These are phyloP conservation scores for Druceiella hillmani DNA, from an alignment of 2,888 invertebrate species.

Conservation along the genomic window DNA sequence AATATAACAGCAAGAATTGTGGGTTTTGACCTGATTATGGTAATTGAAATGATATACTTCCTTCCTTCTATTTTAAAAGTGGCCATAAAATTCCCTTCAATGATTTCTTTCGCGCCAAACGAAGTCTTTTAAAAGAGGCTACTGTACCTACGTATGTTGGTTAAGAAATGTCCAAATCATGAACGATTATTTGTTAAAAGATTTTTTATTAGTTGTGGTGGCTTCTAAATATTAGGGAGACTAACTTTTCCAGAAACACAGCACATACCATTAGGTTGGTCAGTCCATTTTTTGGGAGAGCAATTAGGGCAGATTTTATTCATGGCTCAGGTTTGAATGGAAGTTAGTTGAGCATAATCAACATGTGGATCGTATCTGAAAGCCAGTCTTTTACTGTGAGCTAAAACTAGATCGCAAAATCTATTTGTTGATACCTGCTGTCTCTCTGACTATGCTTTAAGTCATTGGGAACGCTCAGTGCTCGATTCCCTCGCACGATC, in stretches of 20 bases:
- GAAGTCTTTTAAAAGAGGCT: too few relatives aligned
- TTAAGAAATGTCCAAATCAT: constrained; percentile 2
- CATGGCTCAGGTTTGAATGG: constrained; percentile 23
- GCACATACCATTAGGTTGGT: background rate
- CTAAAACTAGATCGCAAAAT: constrained; percentile 20
- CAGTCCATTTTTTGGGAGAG: constrained; percentile 17
- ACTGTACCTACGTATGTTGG: too few relatives aligned
- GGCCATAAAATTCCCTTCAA: too few relatives aligned
- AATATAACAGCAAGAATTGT: constrained; percentile 10
- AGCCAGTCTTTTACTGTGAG: constrained; percentile 20
- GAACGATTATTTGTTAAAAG: constrained; percentile 1
- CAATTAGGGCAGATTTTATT: constrained; percentile 24
- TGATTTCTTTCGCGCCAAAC: too few relatives aligned
- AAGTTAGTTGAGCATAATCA: constrained; percentile 21
- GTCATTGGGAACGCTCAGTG: constrained; percentile 8
- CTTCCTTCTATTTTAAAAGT: too few relatives aligned
- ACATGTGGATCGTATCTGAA: constrained; percentile 22
- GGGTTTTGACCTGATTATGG: background rate
- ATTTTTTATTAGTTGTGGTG: too few relatives aligned
- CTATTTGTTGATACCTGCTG: constrained; percentile 17
- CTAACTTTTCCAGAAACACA: background rate
- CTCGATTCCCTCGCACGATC: constrained; percentile 10
- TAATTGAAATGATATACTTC: background rate
- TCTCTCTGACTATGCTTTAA: constrained; percentile 17
- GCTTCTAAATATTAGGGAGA: too few relatives aligned